Conservation (phyloP, 2,797 vertebrate genomes). For the Paratrypauchen microcephalus region DNA sequence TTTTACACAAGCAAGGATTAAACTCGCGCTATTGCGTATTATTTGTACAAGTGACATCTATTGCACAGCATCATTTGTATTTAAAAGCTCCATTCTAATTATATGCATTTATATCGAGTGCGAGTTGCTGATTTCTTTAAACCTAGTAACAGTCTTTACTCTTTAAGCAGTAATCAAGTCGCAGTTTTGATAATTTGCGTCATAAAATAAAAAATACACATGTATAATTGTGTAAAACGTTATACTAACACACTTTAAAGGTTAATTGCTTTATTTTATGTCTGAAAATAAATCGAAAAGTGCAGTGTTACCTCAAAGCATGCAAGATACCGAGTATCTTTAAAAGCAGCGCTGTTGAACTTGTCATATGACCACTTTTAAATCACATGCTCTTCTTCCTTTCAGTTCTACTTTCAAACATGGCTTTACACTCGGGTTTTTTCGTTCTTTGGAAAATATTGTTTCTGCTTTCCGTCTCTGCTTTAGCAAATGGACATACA, state of each 20-base stretch:
- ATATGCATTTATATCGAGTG: background rate
- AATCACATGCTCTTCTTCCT: slow-evolving; percentile 44
- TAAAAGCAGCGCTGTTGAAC: slow-evolving; percentile 18
- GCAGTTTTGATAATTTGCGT: too few relatives aligned
- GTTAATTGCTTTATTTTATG: too few relatives aligned
- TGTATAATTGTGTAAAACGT: background rate
- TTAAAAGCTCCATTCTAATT: background rate
- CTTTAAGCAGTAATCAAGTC: background rate
- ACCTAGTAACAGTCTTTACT: too few relatives aligned
- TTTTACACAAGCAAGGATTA: background rate
- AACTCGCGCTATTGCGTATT: too few relatives aligned
- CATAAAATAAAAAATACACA: background rate
- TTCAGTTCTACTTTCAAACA: slow-evolving; percentile 20
- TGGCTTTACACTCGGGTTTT: slow-evolving; percentile 31
- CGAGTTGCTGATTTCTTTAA: too few relatives aligned
- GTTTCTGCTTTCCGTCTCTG: slow-evolving; percentile 6
- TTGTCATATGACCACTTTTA: slow-evolving; percentile 55
- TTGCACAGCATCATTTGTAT: too few relatives aligned
- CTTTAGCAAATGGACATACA: slow-evolving; percentile 17
- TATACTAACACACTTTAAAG: too few relatives aligned
- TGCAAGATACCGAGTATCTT: slow-evolving; percentile 8
- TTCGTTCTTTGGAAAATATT: background rate
- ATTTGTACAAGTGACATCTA: too few relatives aligned
- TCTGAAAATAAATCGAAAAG: too few relatives aligned
- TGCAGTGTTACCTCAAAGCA: fast-evolving